Conservation (phyloP, 2,113 vertebrate species). For the Calonectris borealis region DNA sequence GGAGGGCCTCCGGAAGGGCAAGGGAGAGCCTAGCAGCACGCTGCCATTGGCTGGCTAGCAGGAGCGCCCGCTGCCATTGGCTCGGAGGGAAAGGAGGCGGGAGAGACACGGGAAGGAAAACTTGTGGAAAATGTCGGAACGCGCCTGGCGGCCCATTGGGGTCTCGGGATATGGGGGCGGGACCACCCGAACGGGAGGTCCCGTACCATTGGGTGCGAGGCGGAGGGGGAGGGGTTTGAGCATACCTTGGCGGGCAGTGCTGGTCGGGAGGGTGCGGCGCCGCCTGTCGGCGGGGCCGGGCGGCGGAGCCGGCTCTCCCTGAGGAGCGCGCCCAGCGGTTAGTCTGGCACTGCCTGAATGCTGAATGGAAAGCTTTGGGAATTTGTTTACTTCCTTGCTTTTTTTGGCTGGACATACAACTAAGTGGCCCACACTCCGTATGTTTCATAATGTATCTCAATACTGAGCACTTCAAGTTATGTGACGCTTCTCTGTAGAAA, state of each 20-base stretch:
- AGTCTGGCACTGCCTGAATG: accelerated
- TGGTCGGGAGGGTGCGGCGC: neutral
- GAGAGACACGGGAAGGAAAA: neutral
- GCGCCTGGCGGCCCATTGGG: neutral
- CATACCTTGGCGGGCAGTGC: accelerated
- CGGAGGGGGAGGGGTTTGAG: neutral
- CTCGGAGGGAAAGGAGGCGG: neutral
- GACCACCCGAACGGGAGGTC: accelerated
- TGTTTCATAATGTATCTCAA: neutral
- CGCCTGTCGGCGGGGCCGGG: neutral
- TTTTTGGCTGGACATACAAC: accelerated
- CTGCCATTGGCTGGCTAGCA: neutral
- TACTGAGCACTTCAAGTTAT: neutral
- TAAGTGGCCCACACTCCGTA: accelerated
- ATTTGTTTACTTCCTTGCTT: accelerated
- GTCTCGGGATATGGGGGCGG: neutral
- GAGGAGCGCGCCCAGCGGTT: accelerated
- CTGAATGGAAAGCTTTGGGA: accelerated
- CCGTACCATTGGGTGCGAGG: neutral
- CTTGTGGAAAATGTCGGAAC: neutral
- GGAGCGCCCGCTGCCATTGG: neutral
- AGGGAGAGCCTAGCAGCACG: accelerated
- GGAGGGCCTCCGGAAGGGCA: neutral
- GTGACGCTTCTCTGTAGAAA: neutral
- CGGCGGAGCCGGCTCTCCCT: accelerated